Conservation (phyloP, 2,113 vertebrate genomes). For the Calidris pugnax region DNA sequence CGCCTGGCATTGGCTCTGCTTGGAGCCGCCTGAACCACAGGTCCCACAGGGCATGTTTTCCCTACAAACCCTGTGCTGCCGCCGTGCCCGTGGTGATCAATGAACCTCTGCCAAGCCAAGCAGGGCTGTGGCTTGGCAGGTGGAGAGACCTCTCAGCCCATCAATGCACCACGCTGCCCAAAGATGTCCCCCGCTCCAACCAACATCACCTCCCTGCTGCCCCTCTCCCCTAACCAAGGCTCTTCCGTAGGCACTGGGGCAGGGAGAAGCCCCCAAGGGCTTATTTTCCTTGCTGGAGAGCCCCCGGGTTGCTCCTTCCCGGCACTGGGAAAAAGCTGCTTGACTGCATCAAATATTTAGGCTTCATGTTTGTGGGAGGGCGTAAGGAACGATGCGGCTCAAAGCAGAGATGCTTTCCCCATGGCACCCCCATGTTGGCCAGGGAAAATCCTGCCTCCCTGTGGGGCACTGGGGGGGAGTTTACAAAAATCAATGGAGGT, state of each 20-base stretch:
- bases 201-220: rapidly evolving
- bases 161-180: neutral
- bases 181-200: neutral
- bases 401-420: rapidly evolving
- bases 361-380: neutral
- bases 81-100: neutral
- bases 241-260: neutral
- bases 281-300: neutral
- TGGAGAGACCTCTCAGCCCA: neutral
- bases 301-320: neutral
- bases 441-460: neutral
- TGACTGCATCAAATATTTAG: neutral
- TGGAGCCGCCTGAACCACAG: neutral
- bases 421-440: rapidly evolving
- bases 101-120: neutral
- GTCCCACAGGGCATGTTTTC: neutral
- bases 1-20: rapidly evolving
- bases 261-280: neutral
- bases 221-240: neutral
- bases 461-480: rapidly evolving
- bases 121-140: constrained; percentile 35
- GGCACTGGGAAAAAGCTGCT: neutral
- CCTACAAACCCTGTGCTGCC: neutral
- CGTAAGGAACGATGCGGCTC: neutral
- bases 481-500: neutral